These are phyloP conservation scores for Odontomachus brunneus DNA, from an alignment of 1,140 invertebrate species.

Conservation along the genomic window DNA sequence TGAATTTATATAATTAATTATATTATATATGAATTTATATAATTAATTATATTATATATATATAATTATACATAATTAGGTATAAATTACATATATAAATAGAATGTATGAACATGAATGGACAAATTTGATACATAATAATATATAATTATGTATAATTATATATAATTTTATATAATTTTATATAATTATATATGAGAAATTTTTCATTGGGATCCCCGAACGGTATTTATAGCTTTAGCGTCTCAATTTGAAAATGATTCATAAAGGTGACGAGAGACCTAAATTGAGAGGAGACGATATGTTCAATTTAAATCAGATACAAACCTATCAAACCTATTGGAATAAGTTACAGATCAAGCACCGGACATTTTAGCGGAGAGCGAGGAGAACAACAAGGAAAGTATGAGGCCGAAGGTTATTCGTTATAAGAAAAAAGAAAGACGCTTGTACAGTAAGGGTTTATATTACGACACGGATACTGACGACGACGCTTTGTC, in stretches of 20 bases:
- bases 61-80: too few relatives aligned
- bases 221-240: too few relatives aligned
- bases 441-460: slow-evolving; percentile 90
- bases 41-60: slow-evolving; percentile 98
- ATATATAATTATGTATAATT: too few relatives aligned
- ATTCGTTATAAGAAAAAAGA: slow-evolving; percentile 89
- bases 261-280: slow-evolving; percentile 95
- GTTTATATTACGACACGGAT: slow-evolving; percentile 89
- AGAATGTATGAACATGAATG: too few relatives aligned
- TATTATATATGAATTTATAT: too few relatives aligned
- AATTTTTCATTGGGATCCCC: too few relatives aligned
- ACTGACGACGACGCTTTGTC: slow-evolving; percentile 86
- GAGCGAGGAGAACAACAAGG: slow-evolving; percentile 88
- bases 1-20: too few relatives aligned
- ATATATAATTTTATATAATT: too few relatives aligned
- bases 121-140: too few relatives aligned
- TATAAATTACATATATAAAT: too few relatives aligned
- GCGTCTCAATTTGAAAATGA: too few relatives aligned
- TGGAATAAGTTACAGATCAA: slow-evolving; percentile 89
- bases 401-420: slow-evolving; percentile 86
- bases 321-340: slow-evolving; percentile 86
- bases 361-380: slow-evolving; percentile 89
- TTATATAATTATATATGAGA: too few relatives aligned
- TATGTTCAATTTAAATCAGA: slow-evolving; percentile 90
- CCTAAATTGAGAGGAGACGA: slow-evolving; percentile 91